Evolutionary conservation across 2,797 vertebrate species (phyloP).

Genomic region (Champsocephalus esox): DNA sequence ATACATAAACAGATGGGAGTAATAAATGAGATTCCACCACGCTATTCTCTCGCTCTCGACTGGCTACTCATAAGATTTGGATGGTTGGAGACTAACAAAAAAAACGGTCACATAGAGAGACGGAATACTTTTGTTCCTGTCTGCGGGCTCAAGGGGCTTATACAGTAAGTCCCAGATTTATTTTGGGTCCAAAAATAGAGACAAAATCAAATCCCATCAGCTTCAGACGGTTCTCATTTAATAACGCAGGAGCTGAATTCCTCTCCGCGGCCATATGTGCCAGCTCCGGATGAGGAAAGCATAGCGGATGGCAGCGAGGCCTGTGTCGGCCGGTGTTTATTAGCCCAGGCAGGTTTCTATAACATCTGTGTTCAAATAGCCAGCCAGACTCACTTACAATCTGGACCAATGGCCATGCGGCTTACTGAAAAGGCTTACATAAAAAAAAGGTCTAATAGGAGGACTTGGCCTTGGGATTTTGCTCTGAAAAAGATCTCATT

Average conservation of each 20-base stretch:
- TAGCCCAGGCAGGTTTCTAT: constrained; percentile 51
- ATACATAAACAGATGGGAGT: constrained; percentile 75
- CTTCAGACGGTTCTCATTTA: constrained; percentile 73
- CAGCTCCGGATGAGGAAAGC: constrained; percentile 42
- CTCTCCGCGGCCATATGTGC: constrained; percentile 42
- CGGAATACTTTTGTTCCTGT: constrained; percentile 69
- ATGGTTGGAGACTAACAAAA: constrained; percentile 62
- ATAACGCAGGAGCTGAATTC: constrained; percentile 60
- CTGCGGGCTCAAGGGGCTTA: constrained; percentile 62
- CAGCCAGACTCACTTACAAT: constrained; percentile 35
- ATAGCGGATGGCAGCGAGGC: constrained; percentile 19
- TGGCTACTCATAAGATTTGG: constrained; percentile 59
- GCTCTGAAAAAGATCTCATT: constrained; percentile 64
- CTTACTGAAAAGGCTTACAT: constrained; percentile 46
- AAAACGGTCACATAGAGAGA: constrained; percentile 62
- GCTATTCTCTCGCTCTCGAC: constrained; percentile 54
- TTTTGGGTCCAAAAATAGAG: constrained; percentile 68
- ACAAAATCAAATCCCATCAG: constrained; percentile 71
- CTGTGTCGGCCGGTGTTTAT: constrained; percentile 10
- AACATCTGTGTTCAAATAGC: constrained; percentile 49
- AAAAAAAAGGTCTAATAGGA: constrained; percentile 52
- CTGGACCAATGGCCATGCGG: constrained; percentile 53
- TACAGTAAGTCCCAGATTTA: constrained; percentile 66
- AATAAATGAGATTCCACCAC: constrained; percentile 57
- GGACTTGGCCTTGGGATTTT: constrained; percentile 53